These are phyloP conservation scores for Galaxias olidus DNA, from an alignment of 2,797 vertebrate species.

Conservation along the genomic window DNA sequence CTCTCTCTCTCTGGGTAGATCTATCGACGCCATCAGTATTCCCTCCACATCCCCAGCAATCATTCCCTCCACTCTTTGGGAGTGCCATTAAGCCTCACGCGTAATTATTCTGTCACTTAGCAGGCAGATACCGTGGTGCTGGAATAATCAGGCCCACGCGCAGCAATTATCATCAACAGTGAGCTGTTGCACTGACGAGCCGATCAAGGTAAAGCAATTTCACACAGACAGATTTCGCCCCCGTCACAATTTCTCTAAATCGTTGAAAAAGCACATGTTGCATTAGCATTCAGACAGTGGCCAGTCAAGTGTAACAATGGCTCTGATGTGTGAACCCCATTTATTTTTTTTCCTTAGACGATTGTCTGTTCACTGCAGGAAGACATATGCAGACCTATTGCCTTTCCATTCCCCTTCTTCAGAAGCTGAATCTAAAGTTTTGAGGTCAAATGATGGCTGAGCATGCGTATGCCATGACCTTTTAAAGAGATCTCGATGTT, in stretches of 20 bases:
- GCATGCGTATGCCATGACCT: conserved; percentile 7
- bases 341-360: conserved; percentile 5
- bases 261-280: conserved; percentile 26
- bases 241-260: conserved; percentile 22
- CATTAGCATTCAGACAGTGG: conserved; percentile 45
- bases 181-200: conserved; percentile 43
- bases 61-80: conserved; percentile 52
- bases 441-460: conserved; percentile 12
- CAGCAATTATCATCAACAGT: conserved; percentile 62
- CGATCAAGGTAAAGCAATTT: conserved; percentile 49
- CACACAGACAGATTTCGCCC: conserved; percentile 37
- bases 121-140: conserved; percentile 53
- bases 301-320: conserved; percentile 36
- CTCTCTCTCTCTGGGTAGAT: neutral
- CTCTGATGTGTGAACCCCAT: conserved; percentile 26
- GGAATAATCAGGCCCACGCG: conserved; percentile 54
- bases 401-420: conserved; percentile 20
- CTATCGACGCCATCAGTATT: conserved; percentile 64
- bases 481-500: neutral
- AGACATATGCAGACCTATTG: conserved; percentile 16
- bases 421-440: conserved; percentile 18
- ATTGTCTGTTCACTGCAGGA: conserved; percentile 5
- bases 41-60: conserved; percentile 64
- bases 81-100: conserved; percentile 55
- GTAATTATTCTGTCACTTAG: conserved; percentile 79